Conservation (phyloP, 2,113 vertebrate species). For the Cariama cristata region DNA sequence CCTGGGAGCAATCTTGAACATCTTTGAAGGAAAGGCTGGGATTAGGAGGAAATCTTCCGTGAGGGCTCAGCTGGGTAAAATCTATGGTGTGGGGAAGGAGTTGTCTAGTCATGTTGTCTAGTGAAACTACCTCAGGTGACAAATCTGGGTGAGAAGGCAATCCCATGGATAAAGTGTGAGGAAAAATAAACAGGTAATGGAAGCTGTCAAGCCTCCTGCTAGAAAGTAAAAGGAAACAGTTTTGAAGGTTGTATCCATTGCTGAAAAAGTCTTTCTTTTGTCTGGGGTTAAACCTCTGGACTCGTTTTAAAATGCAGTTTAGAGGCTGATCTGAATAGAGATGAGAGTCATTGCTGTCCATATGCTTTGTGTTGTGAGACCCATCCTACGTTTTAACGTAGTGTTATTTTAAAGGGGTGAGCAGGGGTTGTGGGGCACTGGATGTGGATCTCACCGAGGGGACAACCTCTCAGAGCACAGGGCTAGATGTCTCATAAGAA, state of each 20-base stretch:
- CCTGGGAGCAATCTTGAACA: neutral
- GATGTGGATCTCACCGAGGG: neutral
- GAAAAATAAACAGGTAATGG: neutral
- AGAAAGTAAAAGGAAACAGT: neutral
- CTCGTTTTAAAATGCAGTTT: neutral
- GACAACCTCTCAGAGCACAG: neutral
- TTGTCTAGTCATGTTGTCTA: neutral
- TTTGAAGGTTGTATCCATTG: neutral
- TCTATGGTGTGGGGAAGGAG: neutral
- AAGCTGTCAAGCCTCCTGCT: neutral
- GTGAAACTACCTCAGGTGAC: neutral
- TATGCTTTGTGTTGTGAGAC: neutral
- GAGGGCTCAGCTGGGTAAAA: neutral
- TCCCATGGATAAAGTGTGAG: neutral
- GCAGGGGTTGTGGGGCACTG: neutral
- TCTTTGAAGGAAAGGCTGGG: neutral
- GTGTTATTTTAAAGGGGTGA: neutral
- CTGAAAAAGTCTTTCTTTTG: neutral
- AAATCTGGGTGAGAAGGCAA: neutral
- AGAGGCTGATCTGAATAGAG: neutral
- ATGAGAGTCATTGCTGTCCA: neutral
- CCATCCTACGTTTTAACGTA: accelerated
- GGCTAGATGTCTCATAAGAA: neutral
- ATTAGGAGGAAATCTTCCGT: neutral
- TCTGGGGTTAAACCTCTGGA: neutral